These are phyloP conservation scores for Leucophora obtusa DNA, from an alignment of 2,888 invertebrate genomes.

Conservation along the genomic window DNA sequence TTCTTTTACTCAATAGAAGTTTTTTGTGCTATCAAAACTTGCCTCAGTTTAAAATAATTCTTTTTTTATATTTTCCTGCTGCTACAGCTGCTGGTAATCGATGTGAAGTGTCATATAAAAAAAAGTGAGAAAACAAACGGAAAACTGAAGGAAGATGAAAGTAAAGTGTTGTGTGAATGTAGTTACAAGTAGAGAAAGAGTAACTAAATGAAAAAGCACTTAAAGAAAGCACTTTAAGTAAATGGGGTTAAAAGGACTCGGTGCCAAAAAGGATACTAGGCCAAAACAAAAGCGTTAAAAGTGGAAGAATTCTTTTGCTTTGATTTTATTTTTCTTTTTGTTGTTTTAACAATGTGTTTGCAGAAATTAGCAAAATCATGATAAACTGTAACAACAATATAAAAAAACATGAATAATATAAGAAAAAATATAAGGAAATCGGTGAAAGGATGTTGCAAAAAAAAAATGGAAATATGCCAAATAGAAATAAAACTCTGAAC, in stretches of 20 bases:
- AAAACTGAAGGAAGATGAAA: slow-evolving; percentile 25
- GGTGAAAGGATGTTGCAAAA: not conserved
- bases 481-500: slow-evolving; percentile 9
- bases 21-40: slow-evolving; percentile 6
- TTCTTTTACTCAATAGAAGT: not conserved
- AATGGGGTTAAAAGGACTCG: slow-evolving; percentile 61
- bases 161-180: slow-evolving; percentile 19
- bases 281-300: slow-evolving; percentile 30
- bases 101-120: slow-evolving; percentile 48
- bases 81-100: slow-evolving; percentile 38
- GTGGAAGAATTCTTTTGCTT: slow-evolving; percentile 14
- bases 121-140: not conserved
- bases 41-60: not conserved
- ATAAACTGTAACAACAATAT: slow-evolving; percentile 36
- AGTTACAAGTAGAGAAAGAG: slow-evolving; percentile 16
- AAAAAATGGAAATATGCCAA: slow-evolving; percentile 46
- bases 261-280: slow-evolving; percentile 44
- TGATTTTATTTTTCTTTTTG: slow-evolving; percentile 2
- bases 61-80: slow-evolving; percentile 9
- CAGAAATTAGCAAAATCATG: slow-evolving; percentile 59
- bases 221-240: slow-evolving; percentile 64
- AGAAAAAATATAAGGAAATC: slow-evolving; percentile 1
- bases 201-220: slow-evolving; percentile 63
- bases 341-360: not conserved
- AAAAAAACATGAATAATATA: not conserved